Base-by-base conservation (phyloP, 1,140 invertebrate species). In the Solenopsis fugax region DNA sequence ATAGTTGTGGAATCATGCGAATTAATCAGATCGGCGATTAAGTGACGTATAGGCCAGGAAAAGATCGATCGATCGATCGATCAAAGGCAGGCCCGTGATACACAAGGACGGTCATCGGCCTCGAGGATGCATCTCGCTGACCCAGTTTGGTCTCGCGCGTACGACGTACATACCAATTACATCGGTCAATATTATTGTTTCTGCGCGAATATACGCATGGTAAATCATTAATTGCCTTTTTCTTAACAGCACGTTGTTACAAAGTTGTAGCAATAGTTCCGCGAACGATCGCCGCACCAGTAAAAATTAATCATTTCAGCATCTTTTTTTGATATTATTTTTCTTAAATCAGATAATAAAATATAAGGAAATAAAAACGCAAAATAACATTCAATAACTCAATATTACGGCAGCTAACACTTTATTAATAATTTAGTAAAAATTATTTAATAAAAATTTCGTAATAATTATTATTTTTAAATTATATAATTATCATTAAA, bases 91-190 rank as follows among this genome's bases (percentile, higher is more conserved):
- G 24, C 21, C 73, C 54, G 52, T 56, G 89, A 86, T 90, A 85
- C 56, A 88, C 91, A 92, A 92, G 91, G 91, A 92, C 91, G 91
- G 87, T 92, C 91, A 88, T 89, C 85, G 91, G 77, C 90, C 91
- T 89, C 85, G 37, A 67, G 65, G 81, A 69, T 89, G 77, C 90
- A 91, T 84, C 89, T 88, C 73, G 45, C 80, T 91, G 91, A 92
- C 90, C 90, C 76, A 92, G 69, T 92, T 90, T 73, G 34, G 21
- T 60, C 75, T 69, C 73, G n/a, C 86, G 56, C 34, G 41, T 72
- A 81, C 72, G 72, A 89, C 90, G 89, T 84, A 72, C 71, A 62
- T 65, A 80, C 24, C 90, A 76, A 87, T 91, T 84, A 69, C 87
- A 75, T 75, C 54, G 71, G 50, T 78, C 77, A 50, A 77, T 85